Percentiles rank a stretch among this genome's conserved stretches.
Evolutionary conservation across 2,113 vertebrate species (phyloP).

Genomic region (Phoxinus phoxinus): DNA sequence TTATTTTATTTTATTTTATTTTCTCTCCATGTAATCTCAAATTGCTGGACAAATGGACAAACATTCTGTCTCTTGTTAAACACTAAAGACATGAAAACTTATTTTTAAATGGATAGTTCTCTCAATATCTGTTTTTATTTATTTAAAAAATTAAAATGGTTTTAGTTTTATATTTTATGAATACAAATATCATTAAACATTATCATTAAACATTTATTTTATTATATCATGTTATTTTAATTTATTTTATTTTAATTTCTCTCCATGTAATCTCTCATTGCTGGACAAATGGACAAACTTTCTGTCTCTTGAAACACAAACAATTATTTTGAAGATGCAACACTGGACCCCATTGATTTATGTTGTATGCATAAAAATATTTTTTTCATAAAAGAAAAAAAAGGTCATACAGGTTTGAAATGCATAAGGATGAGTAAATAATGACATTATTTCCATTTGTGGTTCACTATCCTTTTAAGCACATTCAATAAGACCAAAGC

Average conservation of each 20-base stretch:
- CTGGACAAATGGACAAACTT: too few species aligned
- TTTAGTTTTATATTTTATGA: too few species aligned
- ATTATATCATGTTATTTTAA: too few species aligned
- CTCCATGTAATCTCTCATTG: too few species aligned
- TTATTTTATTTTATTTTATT: too few species aligned
- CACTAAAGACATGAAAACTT: not conserved
- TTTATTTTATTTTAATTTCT: too few species aligned
- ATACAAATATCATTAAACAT: too few species aligned
- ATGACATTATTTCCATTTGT: not conserved
- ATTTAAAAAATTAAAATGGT: not conserved
- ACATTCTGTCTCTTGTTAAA: not conserved
- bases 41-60: too few species aligned
- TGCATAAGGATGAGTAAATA: not conserved
- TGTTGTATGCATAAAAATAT: not conserved
- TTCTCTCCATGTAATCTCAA: too few species aligned
- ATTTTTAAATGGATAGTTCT: not conserved
- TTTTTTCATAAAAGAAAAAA: not conserved
- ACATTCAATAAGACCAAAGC: constrained; percentile 49
- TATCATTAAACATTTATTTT: too few species aligned
- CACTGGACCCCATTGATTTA: not conserved
- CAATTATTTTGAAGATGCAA: not conserved
- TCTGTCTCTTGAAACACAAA: not conserved
- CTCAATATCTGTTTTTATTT: not conserved
- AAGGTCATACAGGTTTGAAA: constrained; percentile 15
- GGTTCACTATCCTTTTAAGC: constrained; percentile 46